Conservation (phyloP, 2,113 vertebrate species). For the Pseudopipra pipra region DNA sequence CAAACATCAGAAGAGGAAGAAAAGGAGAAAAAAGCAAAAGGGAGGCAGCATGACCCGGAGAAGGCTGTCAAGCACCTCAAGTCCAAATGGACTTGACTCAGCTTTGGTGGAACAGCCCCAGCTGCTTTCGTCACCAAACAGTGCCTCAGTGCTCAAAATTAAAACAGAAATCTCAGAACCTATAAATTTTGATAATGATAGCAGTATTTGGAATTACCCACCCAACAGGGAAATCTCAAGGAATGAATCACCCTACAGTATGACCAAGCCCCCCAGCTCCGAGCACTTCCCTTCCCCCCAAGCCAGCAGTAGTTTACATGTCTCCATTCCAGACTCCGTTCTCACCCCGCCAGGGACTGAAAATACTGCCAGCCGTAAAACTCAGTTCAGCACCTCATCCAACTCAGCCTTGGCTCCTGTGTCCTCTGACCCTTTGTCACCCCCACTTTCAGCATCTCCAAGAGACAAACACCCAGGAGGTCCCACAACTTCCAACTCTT, state of each 20-base stretch:
- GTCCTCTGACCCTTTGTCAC: conserved; percentile 91
- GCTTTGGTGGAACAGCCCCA: conserved; percentile 85
- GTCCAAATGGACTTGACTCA: conserved; percentile 83
- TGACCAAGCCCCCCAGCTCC: conserved; percentile 91
- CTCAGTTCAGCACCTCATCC: conserved; percentile 83
- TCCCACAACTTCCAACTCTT: conserved; percentile 86
- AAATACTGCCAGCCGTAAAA: conserved; percentile 85
- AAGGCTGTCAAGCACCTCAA: conserved; percentile 85
- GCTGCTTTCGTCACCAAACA: conserved; percentile 86
- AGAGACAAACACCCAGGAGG: conserved; percentile 91
- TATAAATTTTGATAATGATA: conserved; percentile 99
- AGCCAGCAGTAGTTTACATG: conserved; percentile 85
- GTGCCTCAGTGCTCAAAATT: conserved; percentile 95
- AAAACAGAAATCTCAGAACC: conserved; percentile 98
- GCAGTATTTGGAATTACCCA: conserved; percentile 99
- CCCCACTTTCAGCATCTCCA: conserved; percentile 95
- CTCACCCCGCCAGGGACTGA: conserved; percentile 94
- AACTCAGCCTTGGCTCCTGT: conserved; percentile 84
- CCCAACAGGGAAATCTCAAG: conserved; percentile 98
- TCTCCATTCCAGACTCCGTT: conserved; percentile 95
- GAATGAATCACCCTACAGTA: conserved; percentile 97
- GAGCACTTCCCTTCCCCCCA: conserved; percentile 92
- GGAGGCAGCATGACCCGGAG: conserved; percentile 85
- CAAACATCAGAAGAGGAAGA: conserved; percentile 89
- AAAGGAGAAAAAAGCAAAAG: conserved; percentile 95